phyloP scores from a whole-genome alignment of 2,113 vertebrate species.

The Rallus limicola region DNA sequence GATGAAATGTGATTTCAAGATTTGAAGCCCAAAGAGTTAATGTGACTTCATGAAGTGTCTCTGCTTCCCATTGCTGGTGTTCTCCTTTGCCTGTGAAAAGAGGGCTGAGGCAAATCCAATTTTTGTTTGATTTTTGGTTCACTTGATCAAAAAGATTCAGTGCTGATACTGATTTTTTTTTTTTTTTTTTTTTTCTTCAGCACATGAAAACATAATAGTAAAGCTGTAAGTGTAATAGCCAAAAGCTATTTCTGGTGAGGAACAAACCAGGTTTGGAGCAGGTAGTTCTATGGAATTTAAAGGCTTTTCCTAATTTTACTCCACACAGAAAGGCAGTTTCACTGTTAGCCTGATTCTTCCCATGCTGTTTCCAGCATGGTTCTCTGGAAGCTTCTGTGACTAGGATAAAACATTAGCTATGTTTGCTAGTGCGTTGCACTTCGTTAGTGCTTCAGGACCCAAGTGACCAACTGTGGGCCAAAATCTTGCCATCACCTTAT shows the following conservation, averaged over 20 bases:
- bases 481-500: not conserved
- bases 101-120: no score
- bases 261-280: not conserved
- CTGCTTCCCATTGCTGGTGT: not conserved
- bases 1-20: not conserved
- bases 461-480: not conserved
- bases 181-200: not conserved
- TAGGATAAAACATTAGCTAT: fast-evolving
- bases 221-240: not conserved
- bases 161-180: fast-evolving
- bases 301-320: not conserved
- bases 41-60: not conserved
- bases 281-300: not conserved
- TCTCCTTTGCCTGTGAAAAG: not conserved
- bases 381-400: not conserved
- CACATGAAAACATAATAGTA: not conserved
- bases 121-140: no score
- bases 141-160: not conserved
- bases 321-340: fast-evolving
- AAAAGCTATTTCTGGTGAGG: not conserved
- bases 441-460: not conserved
- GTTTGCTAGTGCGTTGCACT: not conserved
- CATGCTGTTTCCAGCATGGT: not conserved
- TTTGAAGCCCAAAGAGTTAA: not conserved
- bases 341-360: not conserved